Evolutionary conservation across 2,113 vertebrate genomes (phyloP).

Genomic region (Nymphicus hollandicus): DNA sequence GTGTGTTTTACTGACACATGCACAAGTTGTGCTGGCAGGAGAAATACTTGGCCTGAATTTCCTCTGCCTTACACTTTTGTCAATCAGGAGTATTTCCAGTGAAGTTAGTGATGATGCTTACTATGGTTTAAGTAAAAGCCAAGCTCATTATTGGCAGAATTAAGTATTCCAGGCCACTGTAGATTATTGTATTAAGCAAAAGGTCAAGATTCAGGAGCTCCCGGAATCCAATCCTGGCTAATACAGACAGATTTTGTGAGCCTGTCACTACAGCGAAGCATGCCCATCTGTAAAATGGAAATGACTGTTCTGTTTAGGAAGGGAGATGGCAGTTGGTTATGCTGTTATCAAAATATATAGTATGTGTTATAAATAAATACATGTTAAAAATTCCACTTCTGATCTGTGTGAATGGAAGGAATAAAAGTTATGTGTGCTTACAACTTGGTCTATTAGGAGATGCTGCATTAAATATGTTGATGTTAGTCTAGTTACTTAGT

Average conservation of each 20-base stretch:
- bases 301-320: slow-evolving; percentile 43
- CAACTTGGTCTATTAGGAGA: neutral
- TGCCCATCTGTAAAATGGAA: slow-evolving; percentile 53
- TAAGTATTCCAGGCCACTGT: neutral
- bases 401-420: slow-evolving; percentile 30
- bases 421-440: slow-evolving; percentile 12
- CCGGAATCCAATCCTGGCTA: neutral
- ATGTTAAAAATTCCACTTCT: slow-evolving; percentile 33
- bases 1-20: neutral
- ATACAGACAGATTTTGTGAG: neutral
- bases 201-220: slow-evolving; percentile 2
- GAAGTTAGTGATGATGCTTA: neutral
- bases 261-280: slow-evolving; percentile 29
- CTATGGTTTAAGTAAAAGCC: neutral
- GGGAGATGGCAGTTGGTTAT: slow-evolving; percentile 53
- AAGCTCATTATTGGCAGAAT: neutral
- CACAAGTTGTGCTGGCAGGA: neutral
- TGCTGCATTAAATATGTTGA: neutral
- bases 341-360: slow-evolving; percentile 48
- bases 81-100: neutral
- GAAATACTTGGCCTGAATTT: neutral
- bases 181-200: neutral
- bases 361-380: slow-evolving; percentile 56
- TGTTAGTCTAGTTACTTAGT: neutral
- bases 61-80: neutral